These are phyloP conservation scores for Coranthus polyacanthus DNA, from an alignment of 2,797 vertebrate genomes.

Conservation along the genomic window DNA sequence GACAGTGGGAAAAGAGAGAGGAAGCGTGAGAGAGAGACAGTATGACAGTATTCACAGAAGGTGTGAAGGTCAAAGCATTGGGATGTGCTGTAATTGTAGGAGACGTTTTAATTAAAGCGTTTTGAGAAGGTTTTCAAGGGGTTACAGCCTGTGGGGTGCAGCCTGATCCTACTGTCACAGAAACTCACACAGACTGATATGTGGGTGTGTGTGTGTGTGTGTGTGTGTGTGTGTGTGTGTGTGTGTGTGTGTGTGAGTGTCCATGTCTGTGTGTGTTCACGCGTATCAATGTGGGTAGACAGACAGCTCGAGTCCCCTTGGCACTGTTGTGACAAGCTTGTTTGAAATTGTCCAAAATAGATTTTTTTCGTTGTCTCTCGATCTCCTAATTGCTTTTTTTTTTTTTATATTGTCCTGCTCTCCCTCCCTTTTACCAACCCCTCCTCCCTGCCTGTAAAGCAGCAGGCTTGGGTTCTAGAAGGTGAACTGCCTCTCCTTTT, in stretches of 20 bases:
- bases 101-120: conserved; percentile 85
- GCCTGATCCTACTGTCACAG: conserved; percentile 82
- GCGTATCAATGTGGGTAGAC: conserved; percentile 52
- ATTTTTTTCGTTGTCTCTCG: conserved; percentile 52
- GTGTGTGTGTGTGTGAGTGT: conserved; percentile 40
- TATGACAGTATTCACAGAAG: conserved; percentile 66
- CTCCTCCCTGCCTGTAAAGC: not conserved
- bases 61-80: conserved; percentile 79
- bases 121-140: conserved; percentile 77
- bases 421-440: conserved; percentile 16
- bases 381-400: conserved; percentile 68
- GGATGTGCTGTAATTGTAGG: conserved; percentile 80
- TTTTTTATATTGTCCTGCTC: conserved; percentile 32
- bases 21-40: conserved; percentile 36
- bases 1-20: not conserved
- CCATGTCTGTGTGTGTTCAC: conserved; percentile 47
- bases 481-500: conserved; percentile 61
- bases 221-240: no score
- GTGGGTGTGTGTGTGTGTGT: conserved; percentile 40
- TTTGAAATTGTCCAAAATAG: conserved; percentile 75
- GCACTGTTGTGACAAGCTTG: conserved; percentile 74
- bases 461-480: conserved; percentile 47
- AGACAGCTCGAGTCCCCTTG: conserved; percentile 63
- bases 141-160: conserved; percentile 76
- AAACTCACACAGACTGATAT: conserved; percentile 75